Conservation (phyloP, 2,797 vertebrate genomes). For the Xenops minutus region DNA sequence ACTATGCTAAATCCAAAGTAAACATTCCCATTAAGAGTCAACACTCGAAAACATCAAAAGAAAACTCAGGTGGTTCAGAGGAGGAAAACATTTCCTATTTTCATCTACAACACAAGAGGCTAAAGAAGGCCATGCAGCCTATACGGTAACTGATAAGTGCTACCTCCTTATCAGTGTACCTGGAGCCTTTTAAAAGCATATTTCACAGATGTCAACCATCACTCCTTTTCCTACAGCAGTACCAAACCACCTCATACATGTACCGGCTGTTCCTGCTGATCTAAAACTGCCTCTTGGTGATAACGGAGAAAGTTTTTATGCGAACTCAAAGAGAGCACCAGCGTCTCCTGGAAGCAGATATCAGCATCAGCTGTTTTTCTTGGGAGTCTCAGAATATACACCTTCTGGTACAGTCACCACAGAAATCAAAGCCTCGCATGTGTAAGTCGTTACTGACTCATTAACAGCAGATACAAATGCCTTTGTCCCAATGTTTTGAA, state of each 20-base stretch:
- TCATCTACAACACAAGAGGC: neutral
- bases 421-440: neutral
- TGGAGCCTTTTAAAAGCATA: neutral
- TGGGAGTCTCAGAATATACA: neutral
- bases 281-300: neutral
- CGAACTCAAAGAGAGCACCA: accelerated
- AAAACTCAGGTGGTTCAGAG: neutral
- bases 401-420: neutral
- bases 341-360: neutral
- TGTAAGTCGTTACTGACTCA: neutral
- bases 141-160: neutral
- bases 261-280: neutral
- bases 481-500: neutral
- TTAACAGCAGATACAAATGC: neutral
- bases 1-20: neutral
- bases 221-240: neutral
- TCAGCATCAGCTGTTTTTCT: neutral
- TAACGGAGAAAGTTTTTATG: neutral
- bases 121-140: neutral
- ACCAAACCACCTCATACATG: neutral
- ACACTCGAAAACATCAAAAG: neutral
- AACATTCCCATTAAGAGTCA: neutral
- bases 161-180: neutral
- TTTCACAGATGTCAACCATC: neutral
- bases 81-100: neutral